Evolutionary conservation across 2,113 vertebrate species (phyloP).

Genomic region (Turnix velox): DNA sequence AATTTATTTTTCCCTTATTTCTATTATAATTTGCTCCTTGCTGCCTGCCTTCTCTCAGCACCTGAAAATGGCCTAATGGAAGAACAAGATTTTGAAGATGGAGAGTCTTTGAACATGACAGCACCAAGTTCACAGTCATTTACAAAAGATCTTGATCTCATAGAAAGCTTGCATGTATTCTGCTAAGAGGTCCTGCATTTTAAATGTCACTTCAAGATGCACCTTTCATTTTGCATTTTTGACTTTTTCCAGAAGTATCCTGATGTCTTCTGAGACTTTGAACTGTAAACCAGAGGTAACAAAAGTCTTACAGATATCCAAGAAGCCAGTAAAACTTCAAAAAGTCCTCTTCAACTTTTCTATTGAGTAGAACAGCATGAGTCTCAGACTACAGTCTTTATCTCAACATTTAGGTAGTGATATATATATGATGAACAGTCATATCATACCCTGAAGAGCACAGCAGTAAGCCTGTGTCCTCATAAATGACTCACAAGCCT

Average conservation of each 20-base stretch:
- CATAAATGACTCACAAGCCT: background rate
- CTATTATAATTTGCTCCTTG: background rate
- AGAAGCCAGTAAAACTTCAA: background rate
- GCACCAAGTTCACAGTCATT: background rate
- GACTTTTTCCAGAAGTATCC: background rate
- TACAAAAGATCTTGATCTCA: background rate
- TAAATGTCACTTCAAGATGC: background rate
- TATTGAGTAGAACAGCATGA: background rate
- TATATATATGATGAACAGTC: background rate
- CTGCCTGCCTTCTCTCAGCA: background rate
- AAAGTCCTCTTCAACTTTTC: background rate
- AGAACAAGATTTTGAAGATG: background rate
- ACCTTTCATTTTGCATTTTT: background rate
- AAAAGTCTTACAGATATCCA: background rate
- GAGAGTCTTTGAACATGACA: background rate
- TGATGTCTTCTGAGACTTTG: background rate
- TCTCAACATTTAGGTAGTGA: background rate
- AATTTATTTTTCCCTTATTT: background rate
- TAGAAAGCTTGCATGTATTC: background rate
- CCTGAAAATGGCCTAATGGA: background rate
- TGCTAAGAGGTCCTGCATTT: background rate
- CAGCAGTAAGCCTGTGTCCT: background rate
- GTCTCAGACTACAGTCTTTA: background rate
- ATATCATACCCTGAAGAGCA: background rate
- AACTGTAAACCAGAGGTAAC: background rate